phyloP scores from a whole-genome alignment of 2,797 vertebrate species.

The Pogoniulus pusillus region DNA sequence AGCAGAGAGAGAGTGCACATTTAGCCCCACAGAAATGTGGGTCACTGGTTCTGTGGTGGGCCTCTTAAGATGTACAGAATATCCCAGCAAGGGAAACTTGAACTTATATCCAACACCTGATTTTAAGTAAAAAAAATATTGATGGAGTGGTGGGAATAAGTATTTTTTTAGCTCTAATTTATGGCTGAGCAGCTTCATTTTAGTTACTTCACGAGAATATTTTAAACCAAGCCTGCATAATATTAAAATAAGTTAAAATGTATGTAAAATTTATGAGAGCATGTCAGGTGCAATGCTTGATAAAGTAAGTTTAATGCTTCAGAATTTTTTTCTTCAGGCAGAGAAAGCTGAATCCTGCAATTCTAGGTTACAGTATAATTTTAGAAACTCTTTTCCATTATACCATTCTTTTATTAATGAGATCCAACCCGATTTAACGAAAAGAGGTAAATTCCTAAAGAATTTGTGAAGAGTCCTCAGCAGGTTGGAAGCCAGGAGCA shows the following conservation, averaged over 20 bases:
- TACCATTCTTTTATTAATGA: constrained; percentile 81
- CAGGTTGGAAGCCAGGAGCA: background rate
- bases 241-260: constrained; percentile 82
- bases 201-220: constrained; percentile 67
- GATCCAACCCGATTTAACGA: constrained; percentile 68
- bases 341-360: constrained; percentile 75
- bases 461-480: constrained; percentile 44
- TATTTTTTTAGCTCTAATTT: constrained; percentile 68
- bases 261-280: constrained; percentile 80
- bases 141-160: background rate
- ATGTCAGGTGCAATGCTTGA: constrained; percentile 81
- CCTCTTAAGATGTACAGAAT: constrained; percentile 29
- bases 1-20: background rate
- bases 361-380: constrained; percentile 76
- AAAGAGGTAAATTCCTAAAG: constrained; percentile 67
- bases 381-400: constrained; percentile 80
- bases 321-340: constrained; percentile 77
- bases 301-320: constrained; percentile 79
- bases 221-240: constrained; percentile 72
- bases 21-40: background rate
- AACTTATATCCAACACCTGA: constrained; percentile 28
- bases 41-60: background rate
- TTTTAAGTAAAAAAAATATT: constrained; percentile 62
- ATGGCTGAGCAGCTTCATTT: constrained; percentile 70
- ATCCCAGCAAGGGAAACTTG: constrained; percentile 36